Conservation (phyloP, 2,888 invertebrate species). For the Coelinius sp. region DNA sequence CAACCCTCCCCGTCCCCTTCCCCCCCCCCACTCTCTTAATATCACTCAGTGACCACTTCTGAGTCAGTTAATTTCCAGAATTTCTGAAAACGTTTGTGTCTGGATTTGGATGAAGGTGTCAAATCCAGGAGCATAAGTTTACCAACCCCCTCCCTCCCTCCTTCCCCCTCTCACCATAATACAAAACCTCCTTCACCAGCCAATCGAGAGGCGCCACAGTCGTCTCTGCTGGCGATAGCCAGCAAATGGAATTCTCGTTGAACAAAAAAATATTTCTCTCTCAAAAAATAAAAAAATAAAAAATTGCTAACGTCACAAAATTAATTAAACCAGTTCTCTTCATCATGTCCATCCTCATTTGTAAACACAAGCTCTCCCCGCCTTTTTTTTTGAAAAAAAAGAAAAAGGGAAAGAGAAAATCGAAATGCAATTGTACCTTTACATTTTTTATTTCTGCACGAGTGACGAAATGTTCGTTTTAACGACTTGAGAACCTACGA, state of each 20-base stretch:
- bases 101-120: constrained; percentile 37
- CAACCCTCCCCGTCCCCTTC: background rate
- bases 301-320: constrained; percentile 2
- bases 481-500: constrained; percentile 24
- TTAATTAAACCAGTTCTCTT: constrained; percentile 26
- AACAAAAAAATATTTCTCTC: background rate
- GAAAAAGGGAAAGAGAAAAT: background rate
- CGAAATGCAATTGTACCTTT: constrained; percentile 9
- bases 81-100: background rate
- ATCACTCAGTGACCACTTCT: constrained; percentile 2
- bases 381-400: background rate
- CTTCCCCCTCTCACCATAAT: constrained; percentile 4
- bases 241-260: constrained; percentile 36
- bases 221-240: constrained; percentile 32
- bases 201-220: constrained; percentile 34
- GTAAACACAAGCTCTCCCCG: background rate
- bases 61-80: constrained; percentile 3
- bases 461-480: constrained; percentile 32
- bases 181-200: constrained; percentile 25
- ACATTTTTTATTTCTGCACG: constrained; percentile 37
- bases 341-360: background rate
- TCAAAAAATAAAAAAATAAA: background rate
- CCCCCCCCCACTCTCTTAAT: background rate
- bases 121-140: constrained; percentile 39
- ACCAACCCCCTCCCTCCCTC: constrained; percentile 14